Conservation (phyloP, 2,797 vertebrate genomes). For the Columba guinea region DNA sequence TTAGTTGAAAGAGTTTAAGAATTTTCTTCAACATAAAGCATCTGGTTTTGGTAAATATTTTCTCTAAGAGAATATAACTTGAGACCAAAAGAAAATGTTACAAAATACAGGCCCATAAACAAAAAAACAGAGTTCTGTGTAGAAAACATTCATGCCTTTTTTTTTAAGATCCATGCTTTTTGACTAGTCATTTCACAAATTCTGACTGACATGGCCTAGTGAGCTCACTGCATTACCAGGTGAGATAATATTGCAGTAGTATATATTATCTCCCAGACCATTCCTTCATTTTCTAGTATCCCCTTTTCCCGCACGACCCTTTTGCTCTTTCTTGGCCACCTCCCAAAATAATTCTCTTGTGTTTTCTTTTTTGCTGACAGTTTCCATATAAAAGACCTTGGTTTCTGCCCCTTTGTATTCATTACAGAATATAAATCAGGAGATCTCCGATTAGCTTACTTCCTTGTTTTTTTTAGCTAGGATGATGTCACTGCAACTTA, state of each 20-base stretch:
- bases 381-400: conserved; percentile 64
- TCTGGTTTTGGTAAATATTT: not conserved
- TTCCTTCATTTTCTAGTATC: not conserved
- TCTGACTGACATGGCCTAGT: not conserved
- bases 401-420: conserved; percentile 66
- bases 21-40: not conserved
- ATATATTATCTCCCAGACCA: not conserved
- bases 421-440: conserved; percentile 66
- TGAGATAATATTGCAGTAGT: not conserved
- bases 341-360: conserved; percentile 63
- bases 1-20: not conserved
- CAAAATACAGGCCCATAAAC: not conserved
- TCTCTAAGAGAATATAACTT: not conserved
- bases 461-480: conserved; percentile 52
- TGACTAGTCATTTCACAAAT: not conserved
- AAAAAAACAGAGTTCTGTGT: not conserved
- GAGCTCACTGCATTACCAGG: not conserved
- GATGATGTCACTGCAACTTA: conserved; percentile 42
- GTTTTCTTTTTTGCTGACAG: conserved; percentile 66
- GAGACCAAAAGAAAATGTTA: not conserved
- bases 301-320: conserved; percentile 4
- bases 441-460: conserved; percentile 58
- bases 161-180: not conserved
- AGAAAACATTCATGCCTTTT: not conserved
- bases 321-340: conserved; percentile 39